Evolutionary conservation across 2,888 invertebrate genomes (phyloP), one percentile per base, ranked within the genome.

Genomic region (Spilosoma lubricipeda): DNA sequence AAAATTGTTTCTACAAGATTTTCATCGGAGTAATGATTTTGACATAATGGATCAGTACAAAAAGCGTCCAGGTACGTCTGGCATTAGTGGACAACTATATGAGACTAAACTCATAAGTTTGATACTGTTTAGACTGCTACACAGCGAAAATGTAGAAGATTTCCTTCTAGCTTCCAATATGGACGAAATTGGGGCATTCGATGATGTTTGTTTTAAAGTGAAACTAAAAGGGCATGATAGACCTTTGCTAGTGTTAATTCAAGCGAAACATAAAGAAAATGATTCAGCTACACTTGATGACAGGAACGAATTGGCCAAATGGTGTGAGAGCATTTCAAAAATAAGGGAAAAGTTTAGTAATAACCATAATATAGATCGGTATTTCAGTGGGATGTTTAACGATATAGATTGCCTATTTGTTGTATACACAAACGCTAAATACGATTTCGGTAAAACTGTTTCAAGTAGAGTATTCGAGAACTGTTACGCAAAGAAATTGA

Each of bases 101-200:
- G 85, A 84, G 56, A 84, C 80, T 2, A 84, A 85, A 67, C 72
- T 85, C 36, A 70, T 83, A 8, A 81, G 81, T 27, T 71, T 82
- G 18, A 75, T 84, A 63, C 67, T 78, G 30, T 82, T 81, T n/a
- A 78, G 81, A 75, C 52, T 77, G 8, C 33, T 66, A 15, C 69
- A 76, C 15, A 71, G 81, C 33, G 33, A 73, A 5, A 56, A 30
- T 30, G 36, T 84, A 27, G 45, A 73, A 20, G 48, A 80, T 11
- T 85, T 81, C 39, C 69, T 74, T 66, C 67, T 85, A 42, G 84
- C 80, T 1, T 77, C 81, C 3, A 85, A 85, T 48, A 76, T 79
- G 64, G 79, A 78, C 36, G 76, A 78, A 11, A 45, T 80, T n/a
- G 85, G 84, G 0, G 79, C 76, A 1, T 80, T 85, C 42, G 85